phyloP scores from a whole-genome alignment of 2,113 vertebrate genomes.

The Chaetops frenatus region DNA sequence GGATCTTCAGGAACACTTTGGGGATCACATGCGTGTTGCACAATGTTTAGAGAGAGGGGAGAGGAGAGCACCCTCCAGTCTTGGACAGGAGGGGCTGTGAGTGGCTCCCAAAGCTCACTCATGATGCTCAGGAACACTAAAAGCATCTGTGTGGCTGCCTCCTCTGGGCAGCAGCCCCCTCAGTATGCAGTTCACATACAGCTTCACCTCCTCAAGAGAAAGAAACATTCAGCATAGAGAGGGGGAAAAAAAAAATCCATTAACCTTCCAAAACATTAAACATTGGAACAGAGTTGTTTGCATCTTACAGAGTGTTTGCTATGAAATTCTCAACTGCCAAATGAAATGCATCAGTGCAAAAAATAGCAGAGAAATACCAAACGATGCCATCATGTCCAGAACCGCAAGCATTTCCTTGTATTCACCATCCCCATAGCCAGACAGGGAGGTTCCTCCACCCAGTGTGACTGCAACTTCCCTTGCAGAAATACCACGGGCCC shows the following conservation, averaged over 20 bases:
- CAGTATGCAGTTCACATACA: constrained; percentile 9
- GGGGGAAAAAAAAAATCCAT: not conserved
- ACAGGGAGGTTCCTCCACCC: constrained; percentile 61
- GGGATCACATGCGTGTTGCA: not conserved
- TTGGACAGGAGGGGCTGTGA: not conserved
- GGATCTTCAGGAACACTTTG: not conserved
- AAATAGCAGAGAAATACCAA: constrained; percentile 53
- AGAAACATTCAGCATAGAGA: not conserved
- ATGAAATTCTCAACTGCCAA: not conserved
- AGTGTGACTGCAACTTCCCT: constrained; percentile 55
- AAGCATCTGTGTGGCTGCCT: not conserved
- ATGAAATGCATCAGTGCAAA: constrained; percentile 36
- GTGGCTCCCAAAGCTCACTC: not conserved
- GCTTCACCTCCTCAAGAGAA: constrained; percentile 2
- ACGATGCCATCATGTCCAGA: constrained; percentile 44
- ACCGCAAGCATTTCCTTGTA: constrained; percentile 66
- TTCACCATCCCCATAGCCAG: constrained; percentile 55
- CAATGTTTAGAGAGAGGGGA: not conserved
- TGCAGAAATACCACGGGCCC: constrained; percentile 34
- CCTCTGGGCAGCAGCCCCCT: not conserved
- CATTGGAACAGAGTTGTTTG: not conserved
- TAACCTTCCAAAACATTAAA: not conserved
- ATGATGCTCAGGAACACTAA: not conserved
- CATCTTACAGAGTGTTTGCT: constrained; percentile 14
- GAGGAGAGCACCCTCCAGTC: not conserved